phyloP scores from a whole-genome alignment of 2,888 invertebrate genomes.

The Lordiphosa fenestrarum region DNA sequence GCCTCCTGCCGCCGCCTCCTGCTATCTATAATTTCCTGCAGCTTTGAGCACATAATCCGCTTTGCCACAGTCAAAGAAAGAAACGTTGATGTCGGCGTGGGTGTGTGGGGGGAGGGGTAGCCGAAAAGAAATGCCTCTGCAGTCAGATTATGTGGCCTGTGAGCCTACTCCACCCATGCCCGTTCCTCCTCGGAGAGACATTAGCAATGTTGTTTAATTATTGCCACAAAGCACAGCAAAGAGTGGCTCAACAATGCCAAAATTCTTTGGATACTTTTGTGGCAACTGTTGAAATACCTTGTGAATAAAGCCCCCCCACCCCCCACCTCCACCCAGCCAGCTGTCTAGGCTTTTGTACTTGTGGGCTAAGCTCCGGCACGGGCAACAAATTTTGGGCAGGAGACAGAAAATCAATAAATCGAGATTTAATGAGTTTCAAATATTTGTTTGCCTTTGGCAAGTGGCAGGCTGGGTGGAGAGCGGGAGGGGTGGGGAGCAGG shows the following conservation, averaged over 20 bases:
- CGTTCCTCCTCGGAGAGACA: background rate
- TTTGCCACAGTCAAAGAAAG: background rate
- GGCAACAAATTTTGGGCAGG: conserved; percentile 20
- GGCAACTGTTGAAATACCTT: conserved; percentile 21
- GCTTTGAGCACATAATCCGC: conserved; percentile 6
- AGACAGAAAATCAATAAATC: conserved; percentile 67
- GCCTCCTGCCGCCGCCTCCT: background rate
- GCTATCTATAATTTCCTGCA: conserved; percentile 1
- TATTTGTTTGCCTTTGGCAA: conserved; percentile 34
- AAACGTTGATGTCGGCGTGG: background rate
- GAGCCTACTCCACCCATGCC: too few species aligned
- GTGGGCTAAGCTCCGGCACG: background rate
- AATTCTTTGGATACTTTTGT: conserved; percentile 6
- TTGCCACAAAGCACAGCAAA: conserved; percentile 8
- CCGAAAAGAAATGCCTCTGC: conserved; percentile 1
- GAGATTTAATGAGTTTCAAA: conserved; percentile 62
- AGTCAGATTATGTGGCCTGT: conserved; percentile 4
- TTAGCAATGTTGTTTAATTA: conserved; percentile 12
- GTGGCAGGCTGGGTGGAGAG: conserved; percentile 10
- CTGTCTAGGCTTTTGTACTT: too few species aligned
- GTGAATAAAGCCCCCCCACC: conserved; percentile 1
- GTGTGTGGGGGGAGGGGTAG: background rate
- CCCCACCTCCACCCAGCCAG: background rate
- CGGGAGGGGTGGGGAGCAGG: background rate
- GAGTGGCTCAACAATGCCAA: background rate